phyloP scores from a whole-genome alignment of 1,140 invertebrate genomes.

The Helicorthomorpha holstii region DNA sequence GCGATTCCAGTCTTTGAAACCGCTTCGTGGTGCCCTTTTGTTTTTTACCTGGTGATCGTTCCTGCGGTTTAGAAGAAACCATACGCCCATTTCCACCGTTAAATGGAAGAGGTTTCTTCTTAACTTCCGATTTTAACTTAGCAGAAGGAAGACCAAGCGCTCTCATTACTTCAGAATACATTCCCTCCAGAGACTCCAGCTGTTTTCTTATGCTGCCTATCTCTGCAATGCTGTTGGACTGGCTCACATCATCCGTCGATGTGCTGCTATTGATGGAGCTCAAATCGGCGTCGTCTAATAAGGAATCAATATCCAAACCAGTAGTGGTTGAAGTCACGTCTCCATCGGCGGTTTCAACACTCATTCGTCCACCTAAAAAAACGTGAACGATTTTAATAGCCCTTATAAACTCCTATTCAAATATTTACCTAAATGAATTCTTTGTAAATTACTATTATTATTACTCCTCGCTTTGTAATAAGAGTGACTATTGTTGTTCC shows the following conservation, averaged over 20 bases:
- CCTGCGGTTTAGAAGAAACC: background rate
- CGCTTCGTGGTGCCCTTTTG: slow-evolving; percentile 50
- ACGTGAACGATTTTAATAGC: too few relatives aligned
- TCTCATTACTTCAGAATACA: slow-evolving; percentile 53
- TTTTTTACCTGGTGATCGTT: background rate
- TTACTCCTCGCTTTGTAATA: too few relatives aligned
- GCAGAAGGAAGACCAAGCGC: background rate
- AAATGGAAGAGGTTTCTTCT: background rate
- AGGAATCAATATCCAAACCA: slow-evolving; percentile 42
- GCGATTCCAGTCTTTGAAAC: slow-evolving; percentile 75
- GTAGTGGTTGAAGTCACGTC: slow-evolving; percentile 58
- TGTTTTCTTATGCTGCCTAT: slow-evolving; percentile 54
- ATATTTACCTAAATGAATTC: too few relatives aligned
- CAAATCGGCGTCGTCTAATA: slow-evolving; percentile 38
- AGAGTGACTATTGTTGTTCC: too few relatives aligned
- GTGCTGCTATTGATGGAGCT: slow-evolving; percentile 30
- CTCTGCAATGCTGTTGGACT: slow-evolving; percentile 35
- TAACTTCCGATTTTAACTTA: too few relatives aligned
- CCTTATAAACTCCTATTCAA: too few relatives aligned
- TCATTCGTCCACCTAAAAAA: too few relatives aligned
- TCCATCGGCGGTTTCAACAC: slow-evolving; percentile 33
- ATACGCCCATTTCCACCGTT: background rate
- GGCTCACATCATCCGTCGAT: slow-evolving; percentile 5
- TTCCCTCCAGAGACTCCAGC: slow-evolving; percentile 66
- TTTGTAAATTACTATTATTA: too few relatives aligned